phyloP scores from a whole-genome alignment of 2,797 vertebrate species.

The Heliangelus exortis region DNA sequence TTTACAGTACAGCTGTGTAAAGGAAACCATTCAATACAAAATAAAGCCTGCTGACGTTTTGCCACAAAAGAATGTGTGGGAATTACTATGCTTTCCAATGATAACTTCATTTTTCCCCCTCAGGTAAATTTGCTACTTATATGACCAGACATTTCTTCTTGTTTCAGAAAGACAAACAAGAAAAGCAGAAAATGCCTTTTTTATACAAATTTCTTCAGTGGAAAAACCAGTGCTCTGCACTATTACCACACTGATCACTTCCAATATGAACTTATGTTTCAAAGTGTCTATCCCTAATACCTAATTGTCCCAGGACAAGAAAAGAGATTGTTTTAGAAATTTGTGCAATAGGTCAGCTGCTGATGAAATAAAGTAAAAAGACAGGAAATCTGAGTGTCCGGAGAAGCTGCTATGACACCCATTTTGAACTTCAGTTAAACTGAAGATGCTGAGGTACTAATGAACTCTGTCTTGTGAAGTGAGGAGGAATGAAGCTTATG shows the following conservation, averaged over 20 bases:
- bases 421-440: background rate
- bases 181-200: constrained; percentile 49
- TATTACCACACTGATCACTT: background rate
- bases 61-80: constrained; percentile 35
- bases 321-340: constrained; percentile 64
- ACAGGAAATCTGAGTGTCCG: constrained; percentile 63
- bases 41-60: constrained; percentile 22
- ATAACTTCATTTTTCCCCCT: background rate
- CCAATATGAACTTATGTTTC: background rate
- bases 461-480: background rate
- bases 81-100: background rate
- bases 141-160: background rate
- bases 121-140: background rate
- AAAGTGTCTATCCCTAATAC: background rate
- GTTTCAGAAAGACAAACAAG: background rate
- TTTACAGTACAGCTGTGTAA: background rate
- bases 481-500: background rate
- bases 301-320: constrained; percentile 19
- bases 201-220: constrained; percentile 14
- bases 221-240: background rate
- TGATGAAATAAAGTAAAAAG: constrained; percentile 65
- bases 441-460: background rate
- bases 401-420: constrained; percentile 57
- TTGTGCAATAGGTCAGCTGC: constrained; percentile 62
- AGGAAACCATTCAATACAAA: background rate